Evolutionary conservation across 2,113 vertebrate genomes (phyloP).

Genomic region (Labeo rohita): DNA sequence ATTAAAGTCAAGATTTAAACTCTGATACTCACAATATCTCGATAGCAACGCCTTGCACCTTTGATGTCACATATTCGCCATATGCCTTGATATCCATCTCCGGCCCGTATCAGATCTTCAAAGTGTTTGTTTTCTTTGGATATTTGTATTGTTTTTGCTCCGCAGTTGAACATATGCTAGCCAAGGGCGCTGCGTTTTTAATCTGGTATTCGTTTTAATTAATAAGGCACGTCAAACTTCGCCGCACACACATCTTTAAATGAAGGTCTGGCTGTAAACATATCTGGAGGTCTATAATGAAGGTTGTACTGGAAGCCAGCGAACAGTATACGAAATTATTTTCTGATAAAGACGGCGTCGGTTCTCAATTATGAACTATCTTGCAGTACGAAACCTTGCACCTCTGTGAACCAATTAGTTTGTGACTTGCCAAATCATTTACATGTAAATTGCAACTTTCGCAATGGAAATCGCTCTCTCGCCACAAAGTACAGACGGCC

Average conservation of each 20-base stretch:
- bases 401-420: slow-evolving; percentile 41
- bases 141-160: slow-evolving; percentile 35
- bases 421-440: slow-evolving; percentile 36
- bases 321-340: slow-evolving; percentile 34
- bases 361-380: slow-evolving; percentile 35
- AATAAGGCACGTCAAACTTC: slow-evolving; percentile 42
- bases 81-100: slow-evolving; percentile 1
- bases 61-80: neutral
- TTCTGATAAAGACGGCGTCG: slow-evolving; percentile 42
- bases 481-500: neutral
- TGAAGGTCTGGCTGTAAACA: slow-evolving; percentile 33
- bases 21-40: neutral
- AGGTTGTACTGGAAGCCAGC: neutral
- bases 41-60: neutral
- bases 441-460: slow-evolving; percentile 30
- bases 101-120: neutral
- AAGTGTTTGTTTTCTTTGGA: slow-evolving; percentile 22
- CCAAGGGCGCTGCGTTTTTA: slow-evolving; percentile 30
- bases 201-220: slow-evolving; percentile 48
- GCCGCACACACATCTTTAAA: slow-evolving; percentile 5
- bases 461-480: neutral
- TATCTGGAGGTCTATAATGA: slow-evolving; percentile 33
- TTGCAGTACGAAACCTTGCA: neutral
- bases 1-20: neutral
- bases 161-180: slow-evolving; percentile 35